Evolutionary conservation across 2,113 vertebrate genomes (phyloP), one percentile per base, ranked within the genome.

Genomic region (Smithornis capensis): DNA sequence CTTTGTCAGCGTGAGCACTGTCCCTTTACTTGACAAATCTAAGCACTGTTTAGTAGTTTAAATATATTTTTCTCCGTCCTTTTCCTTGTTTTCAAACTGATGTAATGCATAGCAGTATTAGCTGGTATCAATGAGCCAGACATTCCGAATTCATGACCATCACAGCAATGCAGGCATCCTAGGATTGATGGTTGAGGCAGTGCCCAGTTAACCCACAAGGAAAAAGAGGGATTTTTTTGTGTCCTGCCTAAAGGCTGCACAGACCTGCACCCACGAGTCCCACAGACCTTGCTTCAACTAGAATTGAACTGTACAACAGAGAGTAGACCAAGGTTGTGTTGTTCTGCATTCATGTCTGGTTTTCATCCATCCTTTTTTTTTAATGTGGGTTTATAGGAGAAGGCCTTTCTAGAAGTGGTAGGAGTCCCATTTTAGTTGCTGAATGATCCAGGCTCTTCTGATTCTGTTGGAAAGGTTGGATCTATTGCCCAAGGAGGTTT

Each of bases 81-180:
- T 77, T 83, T 56, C 38, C 73, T 94, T 83, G 64, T 85, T 83
- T 91, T 90, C 79, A 55, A 71, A 49, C 79, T 87, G 88, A 77
- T 91, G 79, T 84, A 7, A 59, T 77, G 52, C 40, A 11, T 14
- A 71, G 85, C 74, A 37, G 60, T 59, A 81, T 92, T 94, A 76
- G 42, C 68, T 83, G 60, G 69, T 40, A 83, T 95, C 86, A 91
- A 94, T 90, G 89, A 95, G 76, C 33, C 49, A 75, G 76, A 40
- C 91, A 90, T 96, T 96, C 88, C 92, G 84, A 70, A 71, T 94
- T 88, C 28, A 15, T 94, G 85, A 90, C 62, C 6, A 2, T 96
- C 89, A 71, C 33, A 82, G 82, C 49, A 52, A 4, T 56, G 56
- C 29, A 52, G 68, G 27, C 88, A 86, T 95, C 79, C 33, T 35